Conservation (phyloP, 1,140 invertebrate genomes). For the Cotesia typhae region DNA sequence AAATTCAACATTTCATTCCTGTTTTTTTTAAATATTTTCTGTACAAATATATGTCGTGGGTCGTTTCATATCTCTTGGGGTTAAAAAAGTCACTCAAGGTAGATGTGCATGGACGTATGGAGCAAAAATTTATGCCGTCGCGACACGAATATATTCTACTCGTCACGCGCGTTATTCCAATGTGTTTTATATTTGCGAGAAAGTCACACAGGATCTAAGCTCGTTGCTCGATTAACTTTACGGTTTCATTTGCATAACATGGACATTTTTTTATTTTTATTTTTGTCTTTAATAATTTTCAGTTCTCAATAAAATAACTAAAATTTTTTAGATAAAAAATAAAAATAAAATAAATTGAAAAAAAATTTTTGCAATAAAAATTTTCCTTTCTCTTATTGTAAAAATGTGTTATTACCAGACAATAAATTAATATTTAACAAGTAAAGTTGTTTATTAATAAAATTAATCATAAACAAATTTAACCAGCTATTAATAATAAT, state of each 20-base stretch:
- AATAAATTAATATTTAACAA: no score
- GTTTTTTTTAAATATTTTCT: slow-evolving; percentile 3
- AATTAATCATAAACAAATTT: no score
- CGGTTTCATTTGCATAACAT: background rate
- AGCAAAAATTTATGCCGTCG: slow-evolving; percentile 31
- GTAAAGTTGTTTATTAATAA: no score
- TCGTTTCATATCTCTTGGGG: slow-evolving; percentile 23
- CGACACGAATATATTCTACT: slow-evolving; percentile 26
- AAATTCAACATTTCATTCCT: background rate
- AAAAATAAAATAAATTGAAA: no score
- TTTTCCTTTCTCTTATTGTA: no score
- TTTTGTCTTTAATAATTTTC: no score
- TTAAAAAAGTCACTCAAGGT: background rate
- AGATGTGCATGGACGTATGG: slow-evolving; percentile 20
- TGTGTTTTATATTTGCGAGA: slow-evolving; percentile 16
- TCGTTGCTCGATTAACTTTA: slow-evolving; percentile 24
- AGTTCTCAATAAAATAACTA: no score
- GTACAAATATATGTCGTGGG: background rate
- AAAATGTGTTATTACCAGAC: no score
- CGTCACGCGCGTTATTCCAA: slow-evolving; percentile 30
- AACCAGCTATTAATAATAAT: no score
- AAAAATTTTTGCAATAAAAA: no score
- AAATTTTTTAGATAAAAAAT: no score
- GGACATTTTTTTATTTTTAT: no score
- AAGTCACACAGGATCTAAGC: slow-evolving; percentile 2